phyloP scores from a whole-genome alignment of 2,113 vertebrate genomes.

The Larimichthys crocea region DNA sequence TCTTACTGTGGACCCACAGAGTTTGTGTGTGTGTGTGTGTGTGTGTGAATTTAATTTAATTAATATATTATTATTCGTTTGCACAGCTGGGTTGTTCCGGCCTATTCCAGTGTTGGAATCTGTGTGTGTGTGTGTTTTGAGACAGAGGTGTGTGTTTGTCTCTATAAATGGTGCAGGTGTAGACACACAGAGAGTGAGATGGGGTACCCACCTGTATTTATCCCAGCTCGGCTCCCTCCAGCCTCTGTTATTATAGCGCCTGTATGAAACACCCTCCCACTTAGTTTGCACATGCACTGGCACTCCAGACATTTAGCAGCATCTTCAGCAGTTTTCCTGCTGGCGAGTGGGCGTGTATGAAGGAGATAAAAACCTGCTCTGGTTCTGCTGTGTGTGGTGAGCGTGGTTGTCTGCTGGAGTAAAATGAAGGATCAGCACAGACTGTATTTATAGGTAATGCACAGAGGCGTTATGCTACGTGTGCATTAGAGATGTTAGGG shows the following conservation, averaged over 20 bases:
- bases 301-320: constrained; percentile 25
- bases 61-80: constrained; percentile 42
- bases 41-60: constrained; percentile 13
- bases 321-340: constrained; percentile 39
- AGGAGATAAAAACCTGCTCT: constrained; percentile 21
- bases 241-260: constrained; percentile 43
- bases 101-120: constrained; percentile 8
- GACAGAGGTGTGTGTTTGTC: constrained; percentile 11
- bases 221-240: constrained; percentile 37
- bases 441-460: constrained; percentile 9
- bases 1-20: neutral
- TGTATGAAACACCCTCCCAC: constrained; percentile 38
- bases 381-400: constrained; percentile 1
- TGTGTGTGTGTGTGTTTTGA: constrained; percentile 9
- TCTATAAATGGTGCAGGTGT: neutral
- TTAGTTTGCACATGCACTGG: neutral
- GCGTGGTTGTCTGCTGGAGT: neutral
- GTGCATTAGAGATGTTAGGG: neutral
- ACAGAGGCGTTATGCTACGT: neutral
- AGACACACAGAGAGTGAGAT: neutral
- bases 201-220: constrained; percentile 43
- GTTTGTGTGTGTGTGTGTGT: neutral
- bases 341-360: constrained; percentile 34
- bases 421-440: neutral
- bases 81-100: constrained; percentile 39